Percentiles rank a stretch among this genome's conserved stretches.
Evolutionary conservation across 2,113 vertebrate genomes (phyloP).

Genomic region (Eulacestoma nigropectus): DNA sequence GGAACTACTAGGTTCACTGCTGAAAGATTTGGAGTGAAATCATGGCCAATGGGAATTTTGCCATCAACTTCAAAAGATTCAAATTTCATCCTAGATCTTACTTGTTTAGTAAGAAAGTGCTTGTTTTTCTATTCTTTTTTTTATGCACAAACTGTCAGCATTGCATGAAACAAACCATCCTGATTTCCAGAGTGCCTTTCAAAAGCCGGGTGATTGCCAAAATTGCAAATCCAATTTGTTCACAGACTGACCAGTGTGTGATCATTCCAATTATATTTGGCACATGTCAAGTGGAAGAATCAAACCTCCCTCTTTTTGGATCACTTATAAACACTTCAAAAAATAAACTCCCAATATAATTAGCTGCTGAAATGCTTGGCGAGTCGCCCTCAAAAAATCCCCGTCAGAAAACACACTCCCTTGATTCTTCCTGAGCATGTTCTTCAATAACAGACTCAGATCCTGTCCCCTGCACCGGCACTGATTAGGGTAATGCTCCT

Average conservation of each 20-base stretch:
- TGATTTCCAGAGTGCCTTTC: conserved; percentile 48
- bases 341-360: conserved; percentile 58
- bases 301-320: conserved; percentile 53
- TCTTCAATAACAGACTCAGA: background rate
- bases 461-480: background rate
- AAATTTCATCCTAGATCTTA: conserved; percentile 18
- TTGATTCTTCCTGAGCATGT: background rate
- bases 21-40: conserved; percentile 17
- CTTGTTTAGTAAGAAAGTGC: conserved; percentile 19
- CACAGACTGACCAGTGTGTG: conserved; percentile 39
- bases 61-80: conserved; percentile 22
- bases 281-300: conserved; percentile 59
- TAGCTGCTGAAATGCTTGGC: conserved; percentile 57
- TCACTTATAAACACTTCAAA: conserved; percentile 66
- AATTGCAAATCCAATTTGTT: conserved; percentile 54
- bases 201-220: conserved; percentile 25
- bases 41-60: conserved; percentile 8
- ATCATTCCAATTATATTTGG: conserved; percentile 64
- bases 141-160: background rate
- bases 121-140: conserved; percentile 39
- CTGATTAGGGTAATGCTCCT: conserved; percentile 28
- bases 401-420: background rate
- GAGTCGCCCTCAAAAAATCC: conserved; percentile 13
- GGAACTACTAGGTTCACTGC: background rate
- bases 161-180: conserved; percentile 34